Base-by-base conservation (phyloP, 2,797 vertebrate species). In the Lerista edwardsae region DNA sequence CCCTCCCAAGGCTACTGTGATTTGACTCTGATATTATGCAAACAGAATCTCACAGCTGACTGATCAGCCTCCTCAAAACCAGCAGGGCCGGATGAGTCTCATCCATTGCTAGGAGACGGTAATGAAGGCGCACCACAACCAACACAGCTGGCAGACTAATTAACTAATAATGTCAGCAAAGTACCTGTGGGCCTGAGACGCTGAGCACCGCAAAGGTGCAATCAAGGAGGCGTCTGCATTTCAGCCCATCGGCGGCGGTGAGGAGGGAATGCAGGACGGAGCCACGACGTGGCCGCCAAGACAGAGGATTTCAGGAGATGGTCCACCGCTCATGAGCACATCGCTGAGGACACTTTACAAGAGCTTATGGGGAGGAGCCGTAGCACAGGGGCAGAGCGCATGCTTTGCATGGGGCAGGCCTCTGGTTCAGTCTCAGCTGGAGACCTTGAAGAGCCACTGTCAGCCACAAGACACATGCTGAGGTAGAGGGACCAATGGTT, bases 81-180 rank as follows among this genome's bases (percentile, higher is more conserved):
- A 25, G 67, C 31, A 15, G 55, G 55, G 65, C n/a, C 21, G 36
- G 55, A 69, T 51, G 14, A 6, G 17, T n/a, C 73, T 76, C 25
- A 29, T 25, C 41, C 73, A 39, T 82, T 7, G 31, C 67, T 55
- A 31, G 27, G 57, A 76, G 65, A 72, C 4, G 27, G 19, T 65
- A 82, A 77, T 39, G 67, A 71, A 65, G 29, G 34, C 55, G 31
- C 29, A 21, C 9, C 15, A 21, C 14, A 10, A 9, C 34, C 55
- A 5, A 15, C 72, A 34, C 72, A 85, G 78, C 51, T 67, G 72
- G 72, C 21, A 21, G 51, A 55, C 47, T 80, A 80, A 85, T 85
- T 68, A 85, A 27, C 78, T 85, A 68, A 85, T 85, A 80, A 85
- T 68, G 72, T 67, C 78, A 29, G 64, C 72, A 80, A 61, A 68